Percentiles rank a stretch among this genome's conserved stretches.
Conservation (phyloP, 2,888 invertebrate genomes). For the Notodonta ziczac region DNA sequence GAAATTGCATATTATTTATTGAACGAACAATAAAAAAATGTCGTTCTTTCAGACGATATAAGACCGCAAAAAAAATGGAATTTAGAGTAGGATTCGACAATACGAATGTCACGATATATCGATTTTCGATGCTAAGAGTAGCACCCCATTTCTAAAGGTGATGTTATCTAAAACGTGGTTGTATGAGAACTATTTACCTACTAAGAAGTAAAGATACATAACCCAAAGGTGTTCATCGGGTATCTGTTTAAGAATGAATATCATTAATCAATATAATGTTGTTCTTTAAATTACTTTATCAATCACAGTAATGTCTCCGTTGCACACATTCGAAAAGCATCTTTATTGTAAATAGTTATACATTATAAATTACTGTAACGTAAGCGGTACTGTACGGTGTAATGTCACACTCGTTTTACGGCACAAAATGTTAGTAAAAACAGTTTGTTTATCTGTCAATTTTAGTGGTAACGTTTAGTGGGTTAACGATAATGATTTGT, state of each 20-base stretch:
- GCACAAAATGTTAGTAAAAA: slow-evolving; percentile 81
- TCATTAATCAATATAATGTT: no score
- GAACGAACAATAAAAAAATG: no score
- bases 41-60: no score
- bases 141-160: background rate
- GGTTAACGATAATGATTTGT: slow-evolving; percentile 68
- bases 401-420: slow-evolving; percentile 82
- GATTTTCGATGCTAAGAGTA: no score
- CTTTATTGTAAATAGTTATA: slow-evolving; percentile 79
- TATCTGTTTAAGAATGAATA: background rate
- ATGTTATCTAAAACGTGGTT: background rate
- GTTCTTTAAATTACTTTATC: no score
- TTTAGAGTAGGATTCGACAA: no score
- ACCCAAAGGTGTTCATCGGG: no score
- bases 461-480: slow-evolving; percentile 75
- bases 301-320: slow-evolving; percentile 13
- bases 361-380: slow-evolving; percentile 58
- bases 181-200: background rate
- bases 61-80: no score
- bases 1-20: no score
- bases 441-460: slow-evolving; percentile 81
- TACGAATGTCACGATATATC: no score
- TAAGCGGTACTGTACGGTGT: slow-evolving; percentile 78
- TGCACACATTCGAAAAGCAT: slow-evolving; percentile 20
- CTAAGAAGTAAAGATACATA: no score